Percentiles rank a stretch among this genome's conserved stretches.
phyloP scores from a whole-genome alignment of 2,888 invertebrate genomes.

The Agelastica alni region DNA sequence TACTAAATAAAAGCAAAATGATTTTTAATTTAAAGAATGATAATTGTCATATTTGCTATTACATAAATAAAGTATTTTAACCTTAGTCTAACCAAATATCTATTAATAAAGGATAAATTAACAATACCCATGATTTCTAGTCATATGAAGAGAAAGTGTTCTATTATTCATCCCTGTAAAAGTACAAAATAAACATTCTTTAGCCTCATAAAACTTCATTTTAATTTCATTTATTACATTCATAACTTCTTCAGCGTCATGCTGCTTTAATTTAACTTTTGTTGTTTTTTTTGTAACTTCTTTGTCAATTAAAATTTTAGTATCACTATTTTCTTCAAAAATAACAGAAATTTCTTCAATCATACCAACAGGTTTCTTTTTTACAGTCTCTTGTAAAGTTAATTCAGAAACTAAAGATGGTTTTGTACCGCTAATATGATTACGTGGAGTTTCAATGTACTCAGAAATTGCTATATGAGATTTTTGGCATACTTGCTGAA shows the following conservation, averaged over 20 bases:
- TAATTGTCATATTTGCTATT: not conserved
- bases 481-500: constrained; percentile 41
- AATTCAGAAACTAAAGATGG: not conserved
- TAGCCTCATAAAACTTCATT: constrained; percentile 36
- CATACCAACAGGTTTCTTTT: not conserved
- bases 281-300: not conserved
- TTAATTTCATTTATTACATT: constrained; percentile 39
- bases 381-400: not conserved
- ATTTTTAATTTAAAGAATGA: too few species aligned
- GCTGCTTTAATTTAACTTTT: constrained; percentile 32
- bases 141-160: constrained; percentile 46
- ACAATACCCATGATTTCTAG: constrained; percentile 48
- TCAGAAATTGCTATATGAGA: constrained; percentile 35
- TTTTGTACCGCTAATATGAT: too few species aligned
- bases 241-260: constrained; percentile 38
- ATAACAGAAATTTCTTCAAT: constrained; percentile 11
- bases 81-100: too few species aligned
- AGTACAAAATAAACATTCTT: constrained; percentile 44
- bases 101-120: too few species aligned
- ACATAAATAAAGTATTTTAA: constrained; percentile 16
- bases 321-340: constrained; percentile 3
- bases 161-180: constrained; percentile 41
- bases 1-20: too few species aligned
- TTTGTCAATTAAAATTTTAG: constrained; percentile 8
- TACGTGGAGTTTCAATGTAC: constrained; percentile 7